phyloP scores from a whole-genome alignment of 64 coral and sea anemone species.

The Exaiptasia diaphana region DNA sequence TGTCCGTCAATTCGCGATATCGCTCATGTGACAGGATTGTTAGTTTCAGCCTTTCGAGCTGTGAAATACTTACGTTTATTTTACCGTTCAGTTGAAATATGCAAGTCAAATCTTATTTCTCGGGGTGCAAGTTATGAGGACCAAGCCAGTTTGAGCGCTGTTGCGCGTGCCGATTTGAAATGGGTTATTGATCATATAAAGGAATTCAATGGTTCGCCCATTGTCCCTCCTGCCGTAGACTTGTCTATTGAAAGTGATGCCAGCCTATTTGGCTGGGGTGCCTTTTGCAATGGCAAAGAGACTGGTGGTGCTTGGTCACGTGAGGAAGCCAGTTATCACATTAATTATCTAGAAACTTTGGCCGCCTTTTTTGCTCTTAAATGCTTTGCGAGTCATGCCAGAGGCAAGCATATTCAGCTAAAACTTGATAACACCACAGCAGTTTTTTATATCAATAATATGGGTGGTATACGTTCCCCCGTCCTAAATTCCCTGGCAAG shows the following conservation, averaged over 20 bases:
- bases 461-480: constrained; percentile 5
- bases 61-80: constrained; percentile 7
- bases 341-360: neutral
- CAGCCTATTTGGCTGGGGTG: constrained; percentile 32
- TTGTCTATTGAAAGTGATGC: constrained; percentile 49
- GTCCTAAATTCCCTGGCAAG: neutral
- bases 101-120: neutral
- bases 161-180: neutral
- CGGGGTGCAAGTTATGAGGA: neutral
- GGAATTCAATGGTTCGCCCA: neutral
- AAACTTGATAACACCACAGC: constrained; percentile 43
- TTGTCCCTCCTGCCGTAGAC: constrained; percentile 18
- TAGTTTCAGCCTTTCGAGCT: neutral
- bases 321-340: neutral
- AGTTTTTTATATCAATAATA: constrained; percentile 8
- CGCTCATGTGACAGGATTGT: neutral
- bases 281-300: constrained; percentile 15
- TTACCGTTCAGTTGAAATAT: constrained; percentile 3
- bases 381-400: neutral
- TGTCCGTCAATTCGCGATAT: neutral
- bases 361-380: neutral
- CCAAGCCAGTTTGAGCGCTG: neutral
- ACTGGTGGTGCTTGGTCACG: constrained; percentile 18
- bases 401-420: neutral
- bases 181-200: constrained; percentile 7